Base-by-base conservation (phyloP, 2,888 invertebrate genomes). In the Pammene fasciana region DNA sequence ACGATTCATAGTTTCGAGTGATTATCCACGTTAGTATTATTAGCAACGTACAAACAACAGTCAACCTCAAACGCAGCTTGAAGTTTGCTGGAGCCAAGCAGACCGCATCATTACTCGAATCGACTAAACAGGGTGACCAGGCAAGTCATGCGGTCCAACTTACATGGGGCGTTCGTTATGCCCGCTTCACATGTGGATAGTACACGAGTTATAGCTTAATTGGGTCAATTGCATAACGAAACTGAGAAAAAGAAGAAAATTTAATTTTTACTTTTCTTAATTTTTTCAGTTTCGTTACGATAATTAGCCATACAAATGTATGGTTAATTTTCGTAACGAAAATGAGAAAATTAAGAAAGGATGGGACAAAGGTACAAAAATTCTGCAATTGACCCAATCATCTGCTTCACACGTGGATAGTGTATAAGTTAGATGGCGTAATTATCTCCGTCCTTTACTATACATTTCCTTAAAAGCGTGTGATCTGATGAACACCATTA, bases 31-130 rank as follows among this genome's bases (percentile, higher is more conserved):
- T 38, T 9, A 38, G 38, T 43, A n/a, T n/a, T n/a, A n/a, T n/a
- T n/a, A 43, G 43, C 13, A 13, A 43, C 10, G 43, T 11, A 11
- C 11, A 43, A 11, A 43, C 43, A 43, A 13, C 46, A 46, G 46
- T 5, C 6, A 10, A 50, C 6, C 18, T 50, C 36, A 52, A 38
- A 13, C n/a, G 3, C 16, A 36, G 48, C 7, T 4, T 11, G 36
- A 60, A 61, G 48, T 61, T 61, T 16, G 48, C 11, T 16, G 10
- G 10, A 60, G 14, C 43, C 61, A 16, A 13, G 34, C 4, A 14
- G 14, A 60, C 61, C 61, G 13, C 61, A 62, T 62, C 61, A 18
- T 62, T 50, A 62, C 50, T 50, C 18, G 50, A 14, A 34, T 36
- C 16, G 18, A 50, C 61, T 50, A 50, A 36, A 50, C 50, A 62